Percentiles rank a stretch among this genome's conserved stretches.
These are phyloP conservation scores for Nothoprocta pentlandii DNA, from an alignment of 2,113 vertebrate species.

Conservation along the genomic window DNA sequence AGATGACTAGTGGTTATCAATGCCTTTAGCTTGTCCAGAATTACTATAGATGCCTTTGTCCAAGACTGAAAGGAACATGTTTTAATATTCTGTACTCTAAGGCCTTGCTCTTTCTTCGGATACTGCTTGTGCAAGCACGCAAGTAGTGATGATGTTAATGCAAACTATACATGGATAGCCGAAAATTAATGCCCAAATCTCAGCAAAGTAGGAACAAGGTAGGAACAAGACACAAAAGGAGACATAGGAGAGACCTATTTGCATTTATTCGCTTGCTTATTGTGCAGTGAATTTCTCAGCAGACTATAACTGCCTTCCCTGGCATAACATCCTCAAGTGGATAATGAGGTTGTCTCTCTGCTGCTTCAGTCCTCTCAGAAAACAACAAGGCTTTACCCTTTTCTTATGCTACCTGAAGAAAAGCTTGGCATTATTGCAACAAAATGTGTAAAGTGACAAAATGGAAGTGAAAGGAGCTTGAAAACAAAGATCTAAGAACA, in stretches of 20 bases:
- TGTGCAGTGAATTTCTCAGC: background rate
- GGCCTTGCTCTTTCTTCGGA: background rate
- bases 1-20: background rate
- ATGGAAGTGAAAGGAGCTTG: background rate
- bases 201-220: background rate
- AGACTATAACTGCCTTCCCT: background rate
- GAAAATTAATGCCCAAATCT: background rate
- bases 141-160: background rate
- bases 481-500: background rate
- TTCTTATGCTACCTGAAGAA: background rate
- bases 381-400: background rate
- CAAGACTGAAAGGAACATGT: background rate
- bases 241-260: background rate
- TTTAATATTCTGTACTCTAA: background rate
- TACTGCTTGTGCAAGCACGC: background rate
- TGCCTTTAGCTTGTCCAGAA: constrained; percentile 30
- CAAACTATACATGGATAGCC: background rate
- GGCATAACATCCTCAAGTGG: background rate
- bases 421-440: background rate
- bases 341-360: background rate
- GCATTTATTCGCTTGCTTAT: background rate
- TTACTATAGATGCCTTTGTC: background rate
- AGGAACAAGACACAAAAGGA: background rate
- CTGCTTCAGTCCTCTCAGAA: background rate
- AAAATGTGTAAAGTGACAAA: background rate